Evolutionary conservation across 2,797 vertebrate species (phyloP), one percentile per base, ranked within the genome.

Genomic region (Spheniscus humboldti): DNA sequence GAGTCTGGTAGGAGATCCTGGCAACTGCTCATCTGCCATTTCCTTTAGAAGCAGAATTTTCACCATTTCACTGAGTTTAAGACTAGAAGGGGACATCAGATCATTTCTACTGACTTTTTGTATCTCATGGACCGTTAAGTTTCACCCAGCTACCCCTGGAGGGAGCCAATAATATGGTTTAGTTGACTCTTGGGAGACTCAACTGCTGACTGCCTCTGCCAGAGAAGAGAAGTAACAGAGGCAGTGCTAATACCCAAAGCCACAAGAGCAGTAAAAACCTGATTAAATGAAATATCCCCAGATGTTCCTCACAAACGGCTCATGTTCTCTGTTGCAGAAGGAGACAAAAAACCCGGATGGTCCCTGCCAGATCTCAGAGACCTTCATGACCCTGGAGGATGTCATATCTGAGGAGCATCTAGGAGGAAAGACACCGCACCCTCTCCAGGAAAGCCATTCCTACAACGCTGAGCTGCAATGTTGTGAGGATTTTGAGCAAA

Each of bases 51-150:
- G 66, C 33, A 71, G 69, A 75, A 90, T 88, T 96, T 97, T 95
- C 80, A 85, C 74, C 95, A 79, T 92, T 95, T 95, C 96, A 95
- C 69, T 94, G 91, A 83, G 55, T 96, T 97, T 96, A 95, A 93
- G 93, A 68, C 90, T 90, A 88, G 80, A 87, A 90, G 88, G 90
- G 88, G 94, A 96, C 69, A 95, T 96, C 82, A 95, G 85, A 96
- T 95, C 52, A 96, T 82, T 96, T 92, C 88, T 92, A 89, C 86
- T 95, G 94, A 96, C 92, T 96, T 96, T 59, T 28, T 92, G 77
- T 84, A 85, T 94, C 92, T 95, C 94, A 96, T 30, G 79, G 94
- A 79, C 79, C 76, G 75, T 96, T 96, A 95, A 84, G 76, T 84
- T 96, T 95, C 74, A 88, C 57, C 94, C 91, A 88, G 94, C 64